phyloP scores from a whole-genome alignment of 2,797 vertebrate genomes.

The Triplophysa yarkandensis region DNA sequence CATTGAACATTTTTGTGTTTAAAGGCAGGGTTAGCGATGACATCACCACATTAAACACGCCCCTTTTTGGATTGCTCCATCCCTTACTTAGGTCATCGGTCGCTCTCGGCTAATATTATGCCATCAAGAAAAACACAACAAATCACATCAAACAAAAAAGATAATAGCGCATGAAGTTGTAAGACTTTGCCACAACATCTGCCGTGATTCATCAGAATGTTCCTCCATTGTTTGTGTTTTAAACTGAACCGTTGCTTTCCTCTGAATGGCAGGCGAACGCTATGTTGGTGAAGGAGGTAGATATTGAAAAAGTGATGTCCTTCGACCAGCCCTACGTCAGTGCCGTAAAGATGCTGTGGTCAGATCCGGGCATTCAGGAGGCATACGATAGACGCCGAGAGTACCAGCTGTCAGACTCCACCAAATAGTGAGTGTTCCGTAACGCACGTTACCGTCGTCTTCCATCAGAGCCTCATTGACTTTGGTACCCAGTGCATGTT shows the following conservation, averaged over 20 bases:
- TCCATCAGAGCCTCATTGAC: not conserved
- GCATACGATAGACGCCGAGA: conserved; percentile 96
- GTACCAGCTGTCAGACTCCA: conserved; percentile 97
- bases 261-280: conserved; percentile 82
- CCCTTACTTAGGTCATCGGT: no score
- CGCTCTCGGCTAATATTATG: no score
- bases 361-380: conserved; percentile 95
- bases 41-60: no score
- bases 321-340: conserved; percentile 89
- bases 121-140: no score
- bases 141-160: no score
- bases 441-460: not conserved
- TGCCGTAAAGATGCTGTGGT: conserved; percentile 94
- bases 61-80: no score
- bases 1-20: not conserved
- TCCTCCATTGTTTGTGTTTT: not conserved
- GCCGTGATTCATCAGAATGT: not conserved
- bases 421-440: conserved; percentile 90
- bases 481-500: not conserved
- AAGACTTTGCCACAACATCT: no score
- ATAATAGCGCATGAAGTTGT: no score
- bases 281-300: conserved; percentile 93
- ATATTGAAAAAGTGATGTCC: conserved; percentile 93
- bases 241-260: not conserved
- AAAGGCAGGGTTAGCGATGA: not conserved